phyloP scores from a whole-genome alignment of 37 sponge, comb jelly and placozoan species.

The Lycopodina hypogea region DNA sequence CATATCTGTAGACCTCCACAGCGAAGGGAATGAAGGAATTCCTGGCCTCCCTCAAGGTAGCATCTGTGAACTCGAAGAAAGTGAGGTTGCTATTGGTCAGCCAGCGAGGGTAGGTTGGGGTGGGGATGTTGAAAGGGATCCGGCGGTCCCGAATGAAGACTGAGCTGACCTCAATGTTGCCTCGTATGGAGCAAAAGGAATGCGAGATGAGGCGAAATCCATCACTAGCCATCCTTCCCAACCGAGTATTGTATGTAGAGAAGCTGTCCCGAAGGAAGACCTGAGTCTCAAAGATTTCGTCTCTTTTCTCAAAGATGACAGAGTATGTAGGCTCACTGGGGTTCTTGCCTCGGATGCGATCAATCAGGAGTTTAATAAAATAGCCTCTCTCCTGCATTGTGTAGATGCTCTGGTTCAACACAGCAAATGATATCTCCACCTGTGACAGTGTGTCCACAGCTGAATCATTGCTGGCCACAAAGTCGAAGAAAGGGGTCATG shows the following conservation, averaged over 20 bases:
- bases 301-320: constrained; percentile 13
- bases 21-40: constrained; percentile 10
- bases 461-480: constrained; percentile 37
- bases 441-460: constrained; percentile 4
- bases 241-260: background rate
- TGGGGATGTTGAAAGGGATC: constrained; percentile 23
- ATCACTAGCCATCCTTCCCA: background rate
- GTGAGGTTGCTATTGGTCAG: constrained; percentile 13
- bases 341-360: constrained; percentile 1
- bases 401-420: constrained; percentile 13
- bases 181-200: constrained; percentile 8
- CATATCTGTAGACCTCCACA: constrained; percentile 11
- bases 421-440: constrained; percentile 10
- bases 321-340: constrained; percentile 14
- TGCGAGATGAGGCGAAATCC: constrained; percentile 43
- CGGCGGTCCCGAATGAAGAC: constrained; percentile 43
- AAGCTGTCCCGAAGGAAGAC: constrained; percentile 21
- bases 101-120: constrained; percentile 3
- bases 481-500: constrained; percentile 15
- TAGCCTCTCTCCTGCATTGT: constrained; percentile 14
- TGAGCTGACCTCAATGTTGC: constrained; percentile 2
- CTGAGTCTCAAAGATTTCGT: constrained; percentile 16
- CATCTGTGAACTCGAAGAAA: constrained; percentile 24
- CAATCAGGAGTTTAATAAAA: constrained; percentile 4
- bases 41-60: background rate